A percentile compares a stretch with the other conserved stretches of the same genome.
Conservation (phyloP, 2,113 vertebrate genomes). For the Heliornis fulica region DNA sequence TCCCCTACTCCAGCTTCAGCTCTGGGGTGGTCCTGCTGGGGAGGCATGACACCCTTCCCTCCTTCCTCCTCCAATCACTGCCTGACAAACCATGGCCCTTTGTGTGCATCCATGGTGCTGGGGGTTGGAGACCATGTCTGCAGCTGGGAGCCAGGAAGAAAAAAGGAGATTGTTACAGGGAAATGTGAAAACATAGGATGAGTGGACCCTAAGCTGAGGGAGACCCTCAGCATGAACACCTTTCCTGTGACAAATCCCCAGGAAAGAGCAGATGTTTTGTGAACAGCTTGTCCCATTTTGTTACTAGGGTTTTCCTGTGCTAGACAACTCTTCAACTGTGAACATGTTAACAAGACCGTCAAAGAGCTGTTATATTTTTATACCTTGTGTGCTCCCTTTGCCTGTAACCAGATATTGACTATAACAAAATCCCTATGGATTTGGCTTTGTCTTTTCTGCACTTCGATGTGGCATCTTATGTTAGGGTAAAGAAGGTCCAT, state of each 20-base stretch:
- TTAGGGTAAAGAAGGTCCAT: background rate
- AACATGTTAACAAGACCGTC: background rate
- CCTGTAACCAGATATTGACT: background rate
- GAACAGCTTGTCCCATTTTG: background rate
- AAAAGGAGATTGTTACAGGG: background rate
- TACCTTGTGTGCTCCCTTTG: background rate
- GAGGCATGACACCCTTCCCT: background rate
- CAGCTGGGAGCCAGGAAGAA: background rate
- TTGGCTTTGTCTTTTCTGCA: background rate
- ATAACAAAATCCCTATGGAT: background rate
- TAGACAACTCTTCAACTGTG: background rate
- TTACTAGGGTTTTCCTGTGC: background rate
- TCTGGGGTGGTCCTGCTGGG: accelerated
- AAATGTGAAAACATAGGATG: background rate
- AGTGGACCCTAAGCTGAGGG: background rate
- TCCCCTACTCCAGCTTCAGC: background rate
- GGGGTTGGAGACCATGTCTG: background rate
- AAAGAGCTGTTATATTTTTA: background rate
- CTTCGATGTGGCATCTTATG: background rate
- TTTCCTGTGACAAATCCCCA: background rate
- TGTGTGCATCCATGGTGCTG: too few relatives aligned
- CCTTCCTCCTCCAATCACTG: too few relatives aligned
- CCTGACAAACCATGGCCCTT: background rate
- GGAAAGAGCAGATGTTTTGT: background rate
- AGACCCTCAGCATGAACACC: background rate